Evolutionary conservation across 2,888 invertebrate genomes (phyloP).

Genomic region (Fabriciana adippe): DNA sequence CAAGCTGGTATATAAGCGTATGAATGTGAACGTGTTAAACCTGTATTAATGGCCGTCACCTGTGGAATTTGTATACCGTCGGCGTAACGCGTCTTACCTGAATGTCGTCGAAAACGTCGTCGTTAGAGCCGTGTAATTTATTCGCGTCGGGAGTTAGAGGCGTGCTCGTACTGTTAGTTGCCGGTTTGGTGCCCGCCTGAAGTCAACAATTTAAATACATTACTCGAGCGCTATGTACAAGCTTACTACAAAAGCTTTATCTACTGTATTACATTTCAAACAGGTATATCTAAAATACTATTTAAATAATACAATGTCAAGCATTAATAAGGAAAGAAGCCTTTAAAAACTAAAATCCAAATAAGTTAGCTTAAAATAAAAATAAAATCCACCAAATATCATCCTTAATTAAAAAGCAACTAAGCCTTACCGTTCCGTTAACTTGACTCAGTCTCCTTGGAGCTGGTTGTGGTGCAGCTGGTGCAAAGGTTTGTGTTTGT

Average conservation of each 20-base stretch:
- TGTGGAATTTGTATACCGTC: constrained; percentile 49
- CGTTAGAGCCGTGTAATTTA: constrained; percentile 72
- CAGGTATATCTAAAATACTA: not conserved
- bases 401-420: constrained; percentile 28
- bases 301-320: not conserved
- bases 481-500: constrained; percentile 38
- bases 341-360: not conserved
- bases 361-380: not conserved
- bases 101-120: constrained; percentile 75
- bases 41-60: constrained; percentile 67
- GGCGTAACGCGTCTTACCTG: constrained; percentile 62
- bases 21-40: constrained; percentile 79
- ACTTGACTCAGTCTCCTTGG: constrained; percentile 75
- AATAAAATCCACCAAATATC: constrained; percentile 8
- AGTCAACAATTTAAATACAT: constrained; percentile 43
- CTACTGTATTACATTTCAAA: not conserved
- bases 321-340: not conserved
- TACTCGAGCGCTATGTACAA: constrained; percentile 27
- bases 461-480: constrained; percentile 72
- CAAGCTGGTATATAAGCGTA: constrained; percentile 46
- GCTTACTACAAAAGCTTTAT: constrained; percentile 23
- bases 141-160: constrained; percentile 68
- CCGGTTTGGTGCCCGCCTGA: constrained; percentile 68
- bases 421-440: constrained; percentile 70
- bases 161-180: constrained; percentile 75